Conservation (phyloP, 2,113 vertebrate genomes). For the Lophotis ruficrista region DNA sequence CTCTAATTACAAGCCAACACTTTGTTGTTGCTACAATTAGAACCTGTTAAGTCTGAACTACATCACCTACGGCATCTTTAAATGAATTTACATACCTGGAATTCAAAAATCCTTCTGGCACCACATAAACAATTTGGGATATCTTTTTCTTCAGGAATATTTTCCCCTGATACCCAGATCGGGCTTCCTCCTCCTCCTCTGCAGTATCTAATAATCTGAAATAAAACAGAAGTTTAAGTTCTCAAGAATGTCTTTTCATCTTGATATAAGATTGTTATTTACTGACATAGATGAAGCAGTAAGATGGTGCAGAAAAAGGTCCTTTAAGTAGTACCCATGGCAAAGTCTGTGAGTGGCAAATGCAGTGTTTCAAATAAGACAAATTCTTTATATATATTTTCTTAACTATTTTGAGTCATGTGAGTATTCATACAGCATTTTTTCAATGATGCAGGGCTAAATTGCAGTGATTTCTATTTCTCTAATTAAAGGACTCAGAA, state of each 20-base stretch:
- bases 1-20: background rate
- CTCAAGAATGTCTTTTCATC: background rate
- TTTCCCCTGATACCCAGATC: constrained; percentile 89
- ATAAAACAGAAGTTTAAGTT: background rate
- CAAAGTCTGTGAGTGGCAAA: background rate
- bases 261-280: background rate
- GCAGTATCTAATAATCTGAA: constrained; percentile 91
- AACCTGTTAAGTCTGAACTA: background rate
- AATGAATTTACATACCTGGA: constrained; percentile 83
- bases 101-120: constrained; percentile 90
- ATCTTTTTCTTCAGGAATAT: constrained; percentile 82
- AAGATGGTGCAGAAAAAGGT: background rate
- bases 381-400: background rate
- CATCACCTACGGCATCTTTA: background rate
- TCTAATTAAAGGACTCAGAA: background rate
- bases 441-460: background rate
- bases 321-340: background rate
- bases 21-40: background rate
- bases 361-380: background rate
- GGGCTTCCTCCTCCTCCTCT: constrained; percentile 77
- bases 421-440: background rate
- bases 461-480: background rate
- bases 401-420: background rate
- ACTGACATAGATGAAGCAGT: background rate
- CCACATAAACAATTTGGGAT: constrained; percentile 90